These are phyloP conservation scores for Eulacestoma nigropectus DNA, from an alignment of 2,113 vertebrate species.

Conservation along the genomic window DNA sequence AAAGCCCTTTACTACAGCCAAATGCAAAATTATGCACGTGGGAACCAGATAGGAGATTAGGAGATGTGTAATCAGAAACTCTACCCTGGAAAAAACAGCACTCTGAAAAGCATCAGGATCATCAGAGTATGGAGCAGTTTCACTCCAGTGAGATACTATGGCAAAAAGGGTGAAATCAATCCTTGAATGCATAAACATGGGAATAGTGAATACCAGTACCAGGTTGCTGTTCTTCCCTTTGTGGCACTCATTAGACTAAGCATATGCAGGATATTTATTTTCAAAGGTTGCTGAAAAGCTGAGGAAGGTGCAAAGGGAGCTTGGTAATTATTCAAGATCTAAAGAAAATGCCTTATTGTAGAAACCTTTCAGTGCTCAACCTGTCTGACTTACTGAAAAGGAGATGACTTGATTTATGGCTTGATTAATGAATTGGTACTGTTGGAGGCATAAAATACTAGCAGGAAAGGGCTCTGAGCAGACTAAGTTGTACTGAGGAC, in stretches of 20 bases:
- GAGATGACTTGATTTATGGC: background rate
- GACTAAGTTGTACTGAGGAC: background rate
- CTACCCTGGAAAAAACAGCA: background rate
- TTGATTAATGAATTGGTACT: conserved; percentile 21
- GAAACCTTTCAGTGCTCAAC: background rate
- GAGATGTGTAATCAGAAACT: conserved; percentile 24
- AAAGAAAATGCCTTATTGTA: background rate
- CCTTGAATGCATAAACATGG: conserved; percentile 3
- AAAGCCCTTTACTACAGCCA: background rate
- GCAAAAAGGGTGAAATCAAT: conserved; percentile 31
- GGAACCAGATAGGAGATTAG: conserved; percentile 18
- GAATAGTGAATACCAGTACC: background rate
- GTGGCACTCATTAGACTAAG: background rate
- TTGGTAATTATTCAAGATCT: background rate
- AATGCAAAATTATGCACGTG: conserved; percentile 43
- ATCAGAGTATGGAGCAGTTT: background rate
- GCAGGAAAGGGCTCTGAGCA: background rate
- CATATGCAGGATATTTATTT: conserved; percentile 11
- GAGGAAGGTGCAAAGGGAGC: background rate
- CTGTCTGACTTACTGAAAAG: background rate
- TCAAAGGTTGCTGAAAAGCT: conserved; percentile 7
- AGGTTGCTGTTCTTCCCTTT: background rate
- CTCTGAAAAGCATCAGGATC: background rate
- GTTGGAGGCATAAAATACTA: background rate
- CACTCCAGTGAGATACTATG: background rate